These are phyloP conservation scores for Hydractinia echinata DNA, from an alignment of 30 jellyfish, hydroid and myxozoan genomes.

Conservation along the genomic window DNA sequence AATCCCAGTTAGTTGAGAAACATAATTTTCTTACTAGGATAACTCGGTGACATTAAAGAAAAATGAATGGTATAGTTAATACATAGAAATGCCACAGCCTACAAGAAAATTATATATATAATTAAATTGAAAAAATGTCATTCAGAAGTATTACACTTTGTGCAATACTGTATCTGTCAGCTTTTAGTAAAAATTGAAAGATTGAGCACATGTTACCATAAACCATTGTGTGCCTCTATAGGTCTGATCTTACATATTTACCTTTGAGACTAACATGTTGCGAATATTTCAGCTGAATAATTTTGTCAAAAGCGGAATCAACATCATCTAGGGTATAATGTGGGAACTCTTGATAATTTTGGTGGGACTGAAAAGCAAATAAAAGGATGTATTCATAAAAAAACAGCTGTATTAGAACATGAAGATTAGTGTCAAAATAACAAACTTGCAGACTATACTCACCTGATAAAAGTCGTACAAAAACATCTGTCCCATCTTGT, in stretches of 20 bases:
- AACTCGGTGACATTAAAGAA: not conserved
- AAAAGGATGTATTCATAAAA: not conserved
- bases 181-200: too few species aligned
- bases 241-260: constrained; percentile 12
- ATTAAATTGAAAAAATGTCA: not conserved
- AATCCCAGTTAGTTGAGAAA: not conserved
- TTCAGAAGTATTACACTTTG: not conserved
- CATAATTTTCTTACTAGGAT: too few species aligned
- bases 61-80: not conserved
- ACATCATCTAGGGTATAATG: constrained; percentile 92
- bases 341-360: constrained; percentile 64
- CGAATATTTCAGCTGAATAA: constrained; percentile 77
- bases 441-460: not conserved
- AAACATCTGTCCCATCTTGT: constrained; percentile 98
- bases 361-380: constrained; percentile 59
- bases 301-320: constrained; percentile 93
- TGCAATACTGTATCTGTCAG: too few species aligned
- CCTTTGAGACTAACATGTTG: constrained; percentile 96
- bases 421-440: not conserved
- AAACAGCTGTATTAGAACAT: not conserved
- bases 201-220: not conserved
- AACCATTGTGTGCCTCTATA: not conserved
- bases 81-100: not conserved
- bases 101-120: not conserved
- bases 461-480: constrained; percentile 95